Conservation (phyloP, 2,888 invertebrate species). For the Leptinotarsa haldemani region DNA sequence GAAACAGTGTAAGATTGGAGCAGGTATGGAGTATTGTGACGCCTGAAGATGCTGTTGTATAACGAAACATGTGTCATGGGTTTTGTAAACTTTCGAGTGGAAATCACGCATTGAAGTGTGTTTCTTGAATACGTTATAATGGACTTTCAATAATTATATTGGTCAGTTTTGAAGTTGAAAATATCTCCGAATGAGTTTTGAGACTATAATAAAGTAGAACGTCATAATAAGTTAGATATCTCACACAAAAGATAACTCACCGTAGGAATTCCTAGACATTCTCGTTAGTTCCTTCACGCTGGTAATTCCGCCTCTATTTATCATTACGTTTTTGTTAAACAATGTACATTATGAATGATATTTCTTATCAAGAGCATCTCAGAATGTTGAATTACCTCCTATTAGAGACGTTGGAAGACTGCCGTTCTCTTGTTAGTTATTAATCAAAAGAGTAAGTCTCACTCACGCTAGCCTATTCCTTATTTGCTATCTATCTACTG, state of each 20-base stretch:
- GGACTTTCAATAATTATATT: too few relatives aligned
- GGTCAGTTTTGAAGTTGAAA: neutral
- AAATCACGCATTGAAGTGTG: too few relatives aligned
- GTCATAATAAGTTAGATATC: neutral
- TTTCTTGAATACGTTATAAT: too few relatives aligned
- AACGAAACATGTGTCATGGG: too few relatives aligned
- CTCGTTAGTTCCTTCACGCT: constrained; percentile 10
- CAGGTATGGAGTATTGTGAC: too few relatives aligned
- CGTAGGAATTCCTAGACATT: constrained; percentile 9
- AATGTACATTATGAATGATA: constrained; percentile 12
- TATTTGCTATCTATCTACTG: too few relatives aligned
- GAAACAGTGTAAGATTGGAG: too few relatives aligned
- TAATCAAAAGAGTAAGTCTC: neutral
- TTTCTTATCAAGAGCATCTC: neutral
- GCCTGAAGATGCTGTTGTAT: too few relatives aligned
- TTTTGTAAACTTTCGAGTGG: too few relatives aligned
- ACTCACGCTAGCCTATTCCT: too few relatives aligned
- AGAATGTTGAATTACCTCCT: constrained; percentile 16
- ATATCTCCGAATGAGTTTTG: too few relatives aligned
- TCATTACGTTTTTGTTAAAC: constrained; percentile 3
- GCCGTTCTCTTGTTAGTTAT: neutral
- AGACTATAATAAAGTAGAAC: constrained; percentile 6
- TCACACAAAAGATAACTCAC: constrained; percentile 13
- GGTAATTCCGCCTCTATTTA: constrained; percentile 1
- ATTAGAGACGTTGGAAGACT: constrained; percentile 8